These are phyloP conservation scores for Crocodylus rhombifer DNA, from an alignment of 2,797 vertebrate species.

Conservation along the genomic window DNA sequence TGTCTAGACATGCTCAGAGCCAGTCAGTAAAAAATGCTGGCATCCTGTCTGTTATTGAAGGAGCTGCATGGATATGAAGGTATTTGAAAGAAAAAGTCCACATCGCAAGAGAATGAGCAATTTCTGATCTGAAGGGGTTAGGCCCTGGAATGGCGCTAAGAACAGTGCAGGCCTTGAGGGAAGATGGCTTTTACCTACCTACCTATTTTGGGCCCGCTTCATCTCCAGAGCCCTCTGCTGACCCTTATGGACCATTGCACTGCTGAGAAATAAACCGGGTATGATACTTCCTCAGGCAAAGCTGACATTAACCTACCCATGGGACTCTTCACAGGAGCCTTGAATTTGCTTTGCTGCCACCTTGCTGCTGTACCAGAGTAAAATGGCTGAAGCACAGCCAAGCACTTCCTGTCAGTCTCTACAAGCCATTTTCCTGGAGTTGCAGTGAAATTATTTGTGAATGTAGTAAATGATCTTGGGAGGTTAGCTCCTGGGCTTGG, in stretches of 20 bases:
- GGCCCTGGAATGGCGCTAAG: not conserved
- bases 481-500: not conserved
- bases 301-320: not conserved
- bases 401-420: not conserved
- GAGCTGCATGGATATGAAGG: not conserved
- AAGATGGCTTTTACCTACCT: not conserved
- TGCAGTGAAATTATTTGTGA: rapidly evolving
- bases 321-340: not conserved
- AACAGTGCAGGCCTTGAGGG: not conserved
- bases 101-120: not conserved
- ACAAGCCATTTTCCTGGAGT: not conserved
- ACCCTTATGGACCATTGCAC: not conserved
- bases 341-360: conserved; percentile 20
- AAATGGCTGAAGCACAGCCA: not conserved
- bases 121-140: not conserved
- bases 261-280: not conserved
- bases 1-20: not conserved
- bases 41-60: not conserved
- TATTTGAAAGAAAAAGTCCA: not conserved
- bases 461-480: rapidly evolving
- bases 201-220: not conserved
- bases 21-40: not conserved
- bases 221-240: not conserved
- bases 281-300: not conserved
- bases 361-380: not conserved